phyloP scores from a whole-genome alignment of 2,113 vertebrate genomes.

The Erythrocebus patas region DNA sequence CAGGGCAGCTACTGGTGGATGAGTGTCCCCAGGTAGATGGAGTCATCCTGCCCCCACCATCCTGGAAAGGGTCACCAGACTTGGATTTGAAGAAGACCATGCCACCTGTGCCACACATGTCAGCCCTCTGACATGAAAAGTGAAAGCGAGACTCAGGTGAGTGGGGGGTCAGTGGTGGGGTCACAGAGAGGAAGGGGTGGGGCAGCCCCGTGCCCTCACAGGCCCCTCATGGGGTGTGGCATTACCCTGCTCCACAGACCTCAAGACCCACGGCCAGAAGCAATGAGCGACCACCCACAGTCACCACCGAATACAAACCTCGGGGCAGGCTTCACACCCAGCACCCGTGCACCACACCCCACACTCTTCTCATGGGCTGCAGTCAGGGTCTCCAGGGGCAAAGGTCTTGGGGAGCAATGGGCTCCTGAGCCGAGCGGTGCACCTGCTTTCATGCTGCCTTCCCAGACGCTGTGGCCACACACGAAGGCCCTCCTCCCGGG shows the following conservation, averaged over 20 bases:
- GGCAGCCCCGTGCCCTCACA: too few relatives aligned
- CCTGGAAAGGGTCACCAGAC: neutral
- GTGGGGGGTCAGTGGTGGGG: neutral
- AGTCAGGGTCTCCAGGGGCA: neutral
- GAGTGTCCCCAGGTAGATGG: neutral
- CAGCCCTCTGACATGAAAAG: too few relatives aligned
- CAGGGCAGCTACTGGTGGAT: neutral
- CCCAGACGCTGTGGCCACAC: fast-evolving
- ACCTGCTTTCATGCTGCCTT: neutral
- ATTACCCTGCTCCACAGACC: neutral
- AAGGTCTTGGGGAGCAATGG: fast-evolving
- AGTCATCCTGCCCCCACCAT: neutral
- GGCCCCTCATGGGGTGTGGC: neutral
- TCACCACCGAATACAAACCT: neutral
- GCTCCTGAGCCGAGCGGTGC: neutral
- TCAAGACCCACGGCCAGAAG: neutral
- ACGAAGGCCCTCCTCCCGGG: fast-evolving
- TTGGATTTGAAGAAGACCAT: neutral
- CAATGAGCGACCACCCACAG: neutral
- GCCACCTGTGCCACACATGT: fast-evolving
- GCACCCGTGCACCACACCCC: neutral
- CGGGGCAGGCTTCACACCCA: fast-evolving
- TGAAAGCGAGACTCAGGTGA: neutral
- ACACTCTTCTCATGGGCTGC: fast-evolving
- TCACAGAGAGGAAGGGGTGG: neutral